Conservation (phyloP, 2,113 vertebrate genomes). For the Fregetta grallaria region DNA sequence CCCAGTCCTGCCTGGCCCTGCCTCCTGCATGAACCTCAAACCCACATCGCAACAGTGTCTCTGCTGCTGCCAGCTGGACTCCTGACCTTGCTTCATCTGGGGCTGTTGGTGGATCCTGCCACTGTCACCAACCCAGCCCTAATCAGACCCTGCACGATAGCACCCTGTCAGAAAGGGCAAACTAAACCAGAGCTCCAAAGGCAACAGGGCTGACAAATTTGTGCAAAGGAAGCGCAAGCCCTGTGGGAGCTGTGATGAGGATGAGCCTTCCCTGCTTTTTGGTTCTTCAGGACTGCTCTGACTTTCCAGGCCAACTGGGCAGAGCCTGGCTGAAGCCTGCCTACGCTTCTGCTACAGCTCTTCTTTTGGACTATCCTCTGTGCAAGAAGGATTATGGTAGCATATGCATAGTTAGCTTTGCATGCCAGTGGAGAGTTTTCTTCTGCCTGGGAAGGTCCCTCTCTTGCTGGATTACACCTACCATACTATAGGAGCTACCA, state of each 20-base stretch:
- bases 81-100: background rate
- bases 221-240: background rate
- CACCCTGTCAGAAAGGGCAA: fast-evolving
- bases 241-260: background rate
- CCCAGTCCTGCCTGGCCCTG: background rate
- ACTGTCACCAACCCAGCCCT: background rate
- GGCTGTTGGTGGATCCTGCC: background rate
- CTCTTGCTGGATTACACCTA: background rate
- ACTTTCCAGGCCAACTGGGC: fast-evolving
- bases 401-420: background rate
- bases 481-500: background rate
- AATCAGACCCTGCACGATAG: background rate
- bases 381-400: background rate
- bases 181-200: background rate
- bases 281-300: background rate
- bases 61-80: background rate
- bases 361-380: background rate
- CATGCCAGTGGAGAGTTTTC: background rate
- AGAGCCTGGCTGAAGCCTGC: background rate
- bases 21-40: background rate
- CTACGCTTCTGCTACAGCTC: background rate
- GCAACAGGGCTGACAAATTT: background rate
- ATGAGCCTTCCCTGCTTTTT: background rate
- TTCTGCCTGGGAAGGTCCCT: background rate
- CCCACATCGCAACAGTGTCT: background rate